These are phyloP conservation scores for Itoplectis maculator DNA, from an alignment of 2,888 invertebrate species.

Conservation along the genomic window DNA sequence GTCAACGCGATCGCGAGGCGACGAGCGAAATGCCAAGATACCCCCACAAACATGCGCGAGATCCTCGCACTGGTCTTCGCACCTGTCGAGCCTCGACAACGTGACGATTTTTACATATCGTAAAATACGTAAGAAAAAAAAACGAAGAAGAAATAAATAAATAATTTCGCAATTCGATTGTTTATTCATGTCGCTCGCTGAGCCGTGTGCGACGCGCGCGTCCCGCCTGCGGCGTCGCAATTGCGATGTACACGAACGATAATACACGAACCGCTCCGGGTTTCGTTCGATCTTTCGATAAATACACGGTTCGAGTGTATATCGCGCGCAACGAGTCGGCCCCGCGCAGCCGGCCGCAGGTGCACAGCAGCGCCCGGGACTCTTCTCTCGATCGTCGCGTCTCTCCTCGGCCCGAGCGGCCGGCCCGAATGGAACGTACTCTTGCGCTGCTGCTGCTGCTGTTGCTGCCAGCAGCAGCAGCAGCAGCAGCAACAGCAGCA, in stretches of 20 bases:
- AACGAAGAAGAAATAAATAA: too few relatives aligned
- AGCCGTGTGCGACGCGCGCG: too few relatives aligned
- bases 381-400: conserved; percentile 60
- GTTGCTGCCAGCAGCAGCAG: conserved; percentile 4
- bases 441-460: conserved; percentile 47
- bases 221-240: neutral
- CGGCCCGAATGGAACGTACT: conserved; percentile 43
- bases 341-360: conserved; percentile 80
- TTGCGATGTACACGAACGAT: neutral
- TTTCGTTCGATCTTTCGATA: conserved; percentile 62
- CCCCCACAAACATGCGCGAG: too few relatives aligned
- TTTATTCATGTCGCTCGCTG: neutral
- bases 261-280: conserved; percentile 48
- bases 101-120: too few relatives aligned
- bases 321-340: conserved; percentile 59
- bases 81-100: too few relatives aligned
- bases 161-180: neutral
- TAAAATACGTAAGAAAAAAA: too few relatives aligned
- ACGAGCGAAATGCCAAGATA: too few relatives aligned
- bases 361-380: conserved; percentile 71
- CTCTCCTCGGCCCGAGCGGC: too few relatives aligned
- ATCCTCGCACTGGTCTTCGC: too few relatives aligned
- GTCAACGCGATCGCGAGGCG: too few relatives aligned
- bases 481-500: conserved; percentile 51
- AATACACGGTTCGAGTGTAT: conserved; percentile 55